Conservation (phyloP, 2,888 invertebrate species). For the Graphium colonna region DNA sequence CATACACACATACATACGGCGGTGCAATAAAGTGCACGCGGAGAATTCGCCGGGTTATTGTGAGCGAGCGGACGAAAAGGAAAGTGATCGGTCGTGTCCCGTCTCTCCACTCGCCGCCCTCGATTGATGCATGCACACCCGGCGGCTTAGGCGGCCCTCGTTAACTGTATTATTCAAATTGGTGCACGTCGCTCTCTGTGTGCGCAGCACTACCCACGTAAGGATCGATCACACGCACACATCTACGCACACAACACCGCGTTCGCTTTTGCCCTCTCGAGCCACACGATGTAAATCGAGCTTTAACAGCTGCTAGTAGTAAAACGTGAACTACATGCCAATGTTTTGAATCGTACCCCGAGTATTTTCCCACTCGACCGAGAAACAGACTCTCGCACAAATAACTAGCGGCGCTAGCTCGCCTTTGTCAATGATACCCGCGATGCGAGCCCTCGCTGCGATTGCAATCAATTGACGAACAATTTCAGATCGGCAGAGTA, state of each 20-base stretch:
- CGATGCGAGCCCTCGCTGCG: background rate
- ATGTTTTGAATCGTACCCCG: conserved; percentile 24
- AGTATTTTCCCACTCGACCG: conserved; percentile 21
- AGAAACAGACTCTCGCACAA: conserved; percentile 12
- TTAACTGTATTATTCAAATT: conserved; percentile 74
- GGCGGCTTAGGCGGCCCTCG: conserved; percentile 52
- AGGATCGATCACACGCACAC: conserved; percentile 52
- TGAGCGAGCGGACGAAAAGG: conserved; percentile 75
- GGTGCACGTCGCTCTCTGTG: conserved; percentile 41
- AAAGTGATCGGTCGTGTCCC: conserved; percentile 76
- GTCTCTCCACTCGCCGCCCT: conserved; percentile 62
- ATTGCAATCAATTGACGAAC: conserved; percentile 2
- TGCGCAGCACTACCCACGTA: conserved; percentile 32
- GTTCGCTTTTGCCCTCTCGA: conserved; percentile 37
- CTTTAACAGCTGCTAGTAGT: conserved; percentile 23
- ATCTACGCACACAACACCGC: conserved; percentile 24
- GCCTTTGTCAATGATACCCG: background rate
- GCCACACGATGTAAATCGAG: conserved; percentile 37
- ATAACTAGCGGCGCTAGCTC: background rate
- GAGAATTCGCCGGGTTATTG: conserved; percentile 72
- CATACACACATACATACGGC: conserved; percentile 59
- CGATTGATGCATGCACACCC: conserved; percentile 54
- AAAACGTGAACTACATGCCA: conserved; percentile 19
- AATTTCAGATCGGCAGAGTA: background rate
- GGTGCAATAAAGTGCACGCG: conserved; percentile 72